phyloP scores from a whole-genome alignment of 2,797 vertebrate genomes.

The Myoxocephalus aenaeus region DNA sequence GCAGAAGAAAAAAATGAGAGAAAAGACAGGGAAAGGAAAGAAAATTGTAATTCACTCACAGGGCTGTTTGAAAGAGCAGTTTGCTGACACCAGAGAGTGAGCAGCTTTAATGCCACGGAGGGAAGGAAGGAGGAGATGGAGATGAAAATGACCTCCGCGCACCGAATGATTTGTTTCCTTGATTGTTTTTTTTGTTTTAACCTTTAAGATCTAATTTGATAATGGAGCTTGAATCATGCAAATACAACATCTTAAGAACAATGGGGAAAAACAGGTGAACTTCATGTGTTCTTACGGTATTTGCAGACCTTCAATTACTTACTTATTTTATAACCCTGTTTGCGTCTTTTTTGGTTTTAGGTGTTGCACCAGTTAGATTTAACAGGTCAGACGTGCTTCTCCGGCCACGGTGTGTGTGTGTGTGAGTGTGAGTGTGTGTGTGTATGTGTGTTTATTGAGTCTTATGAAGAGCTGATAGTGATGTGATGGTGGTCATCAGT shows the following conservation, averaged over 20 bases:
- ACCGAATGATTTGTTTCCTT: slow-evolving; percentile 35
- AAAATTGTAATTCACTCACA: slow-evolving; percentile 86
- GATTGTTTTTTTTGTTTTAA: slow-evolving; percentile 32
- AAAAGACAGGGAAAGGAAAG: slow-evolving; percentile 54
- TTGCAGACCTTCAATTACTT: too few species aligned
- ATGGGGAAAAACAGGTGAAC: background rate
- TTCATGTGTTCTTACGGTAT: background rate
- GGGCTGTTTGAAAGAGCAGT: slow-evolving; percentile 79
- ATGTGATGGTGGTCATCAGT: slow-evolving; percentile 81
- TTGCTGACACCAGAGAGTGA: slow-evolving; percentile 80
- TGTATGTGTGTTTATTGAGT: slow-evolving; percentile 55
- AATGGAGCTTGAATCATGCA: background rate
- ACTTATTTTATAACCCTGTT: background rate
- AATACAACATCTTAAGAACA: slow-evolving; percentile 1
- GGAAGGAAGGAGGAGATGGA: slow-evolving; percentile 26
- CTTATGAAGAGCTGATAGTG: slow-evolving; percentile 72
- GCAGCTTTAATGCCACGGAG: slow-evolving; percentile 56
- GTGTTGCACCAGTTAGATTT: background rate
- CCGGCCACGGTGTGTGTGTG: slow-evolving; percentile 18
- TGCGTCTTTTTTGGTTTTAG: background rate
- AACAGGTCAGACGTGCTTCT: slow-evolving; percentile 2
- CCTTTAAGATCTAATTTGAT: slow-evolving; percentile 14
- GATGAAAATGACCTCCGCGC: slow-evolving; percentile 40
- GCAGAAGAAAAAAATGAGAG: slow-evolving; percentile 36
- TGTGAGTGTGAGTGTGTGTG: background rate